phyloP scores from a whole-genome alignment of 2,888 invertebrate genomes.

The Thelaira solivaga region DNA sequence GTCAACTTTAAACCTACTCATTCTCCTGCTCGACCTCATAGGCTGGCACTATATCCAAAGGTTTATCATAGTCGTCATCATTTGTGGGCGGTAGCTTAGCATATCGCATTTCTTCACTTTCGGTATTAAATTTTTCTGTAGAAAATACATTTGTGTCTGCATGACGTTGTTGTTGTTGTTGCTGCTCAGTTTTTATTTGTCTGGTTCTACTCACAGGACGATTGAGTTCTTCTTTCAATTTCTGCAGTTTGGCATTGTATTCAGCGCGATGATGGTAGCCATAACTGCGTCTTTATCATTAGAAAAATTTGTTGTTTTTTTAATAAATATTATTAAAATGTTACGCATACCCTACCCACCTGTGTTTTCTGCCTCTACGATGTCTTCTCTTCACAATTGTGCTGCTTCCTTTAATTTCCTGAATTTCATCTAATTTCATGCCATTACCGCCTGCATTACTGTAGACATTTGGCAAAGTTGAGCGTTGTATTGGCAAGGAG shows the following conservation, averaged over 20 bases:
- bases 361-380: slow-evolving; percentile 74
- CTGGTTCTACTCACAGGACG: slow-evolving; percentile 67
- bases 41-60: slow-evolving; percentile 37
- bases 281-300: slow-evolving; percentile 66
- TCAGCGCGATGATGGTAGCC: slow-evolving; percentile 64
- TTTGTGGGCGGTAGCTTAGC: slow-evolving; percentile 34
- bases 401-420: slow-evolving; percentile 74
- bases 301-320: too few species aligned
- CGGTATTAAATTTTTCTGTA: slow-evolving; percentile 18
- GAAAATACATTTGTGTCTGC: not conserved
- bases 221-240: slow-evolving; percentile 73
- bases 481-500: slow-evolving; percentile 73
- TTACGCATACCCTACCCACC: slow-evolving; percentile 66
- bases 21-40: slow-evolving; percentile 44
- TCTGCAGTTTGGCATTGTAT: slow-evolving; percentile 71
- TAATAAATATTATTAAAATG: not conserved
- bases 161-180: not conserved
- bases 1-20: slow-evolving; percentile 32
- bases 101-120: slow-evolving; percentile 43
- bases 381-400: slow-evolving; percentile 72
- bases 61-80: slow-evolving; percentile 48
- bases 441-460: slow-evolving; percentile 77
- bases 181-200: slow-evolving; percentile 23
- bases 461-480: slow-evolving; percentile 76
- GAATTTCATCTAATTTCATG: slow-evolving; percentile 75